Percentiles rank a stretch among this genome's conserved stretches.
Conservation (phyloP, 2,797 vertebrate species). For the Hypotaenidia okinawae region DNA sequence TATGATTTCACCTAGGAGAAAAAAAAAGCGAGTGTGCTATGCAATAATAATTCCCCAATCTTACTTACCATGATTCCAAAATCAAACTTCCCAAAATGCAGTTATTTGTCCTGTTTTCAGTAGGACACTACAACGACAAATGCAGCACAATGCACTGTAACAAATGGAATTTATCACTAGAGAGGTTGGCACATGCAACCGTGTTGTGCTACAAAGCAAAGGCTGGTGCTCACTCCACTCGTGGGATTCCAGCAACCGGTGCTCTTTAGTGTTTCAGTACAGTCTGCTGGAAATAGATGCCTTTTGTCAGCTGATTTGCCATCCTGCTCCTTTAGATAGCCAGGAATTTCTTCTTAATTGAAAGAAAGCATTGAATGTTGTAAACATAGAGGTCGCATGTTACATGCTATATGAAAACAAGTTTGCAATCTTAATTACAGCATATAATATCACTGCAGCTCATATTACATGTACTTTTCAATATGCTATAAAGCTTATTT, state of each 20-base stretch:
- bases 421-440: constrained; percentile 30
- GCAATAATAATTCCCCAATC: constrained; percentile 2
- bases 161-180: not conserved
- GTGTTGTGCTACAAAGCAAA: not conserved
- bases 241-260: not conserved
- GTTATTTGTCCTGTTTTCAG: constrained; percentile 32
- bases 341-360: constrained; percentile 7
- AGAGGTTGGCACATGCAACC: not conserved
- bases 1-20: constrained; percentile 7
- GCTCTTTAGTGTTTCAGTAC: not conserved
- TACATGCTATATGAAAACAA: constrained; percentile 8
- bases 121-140: constrained; percentile 9
- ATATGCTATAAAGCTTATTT: constrained; percentile 17
- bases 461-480: constrained; percentile 29
- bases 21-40: constrained; percentile 10
- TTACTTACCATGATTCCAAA: constrained; percentile 13
- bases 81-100: not conserved
- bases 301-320: constrained; percentile 12
- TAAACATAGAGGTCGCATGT: not conserved
- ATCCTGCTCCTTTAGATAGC: not conserved
- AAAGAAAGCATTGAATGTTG: constrained; percentile 4
- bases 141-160: not conserved
- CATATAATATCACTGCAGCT: constrained; percentile 24
- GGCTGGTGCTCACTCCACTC: not conserved
- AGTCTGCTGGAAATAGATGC: not conserved